Evolutionary conservation across 2,888 invertebrate species (phyloP).

Genomic region (Spodoptera picta): DNA sequence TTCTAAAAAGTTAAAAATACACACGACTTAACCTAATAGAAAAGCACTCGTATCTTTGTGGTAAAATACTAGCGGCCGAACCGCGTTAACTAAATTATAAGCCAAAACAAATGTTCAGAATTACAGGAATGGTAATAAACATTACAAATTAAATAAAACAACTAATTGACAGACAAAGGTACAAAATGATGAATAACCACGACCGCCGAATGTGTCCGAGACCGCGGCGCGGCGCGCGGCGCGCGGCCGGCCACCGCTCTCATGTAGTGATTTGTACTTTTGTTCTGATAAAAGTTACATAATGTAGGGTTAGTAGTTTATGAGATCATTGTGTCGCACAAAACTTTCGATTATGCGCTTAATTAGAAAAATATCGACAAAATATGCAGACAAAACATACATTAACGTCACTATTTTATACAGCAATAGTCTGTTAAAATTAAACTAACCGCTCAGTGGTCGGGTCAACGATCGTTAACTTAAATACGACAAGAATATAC

Average conservation of each 20-base stretch:
- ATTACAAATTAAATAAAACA: constrained; percentile 78
- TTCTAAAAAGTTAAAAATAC: constrained; percentile 89
- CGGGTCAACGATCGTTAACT: constrained; percentile 69
- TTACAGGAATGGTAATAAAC: constrained; percentile 81
- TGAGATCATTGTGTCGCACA: constrained; percentile 87
- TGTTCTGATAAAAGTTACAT: constrained; percentile 77
- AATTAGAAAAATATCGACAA: constrained; percentile 84
- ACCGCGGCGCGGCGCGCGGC: neutral
- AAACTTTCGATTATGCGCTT: constrained; percentile 79
- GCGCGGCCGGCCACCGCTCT: constrained; percentile 54
- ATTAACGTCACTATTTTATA: constrained; percentile 78
- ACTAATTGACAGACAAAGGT: constrained; percentile 85
- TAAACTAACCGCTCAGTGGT: constrained; percentile 72
- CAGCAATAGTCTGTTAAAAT: constrained; percentile 72
- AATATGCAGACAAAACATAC: constrained; percentile 84
- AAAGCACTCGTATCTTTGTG: constrained; percentile 84
- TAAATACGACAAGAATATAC: constrained; percentile 84
- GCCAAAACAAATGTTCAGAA: constrained; percentile 78
- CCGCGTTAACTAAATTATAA: constrained; percentile 65
- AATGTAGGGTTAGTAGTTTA: constrained; percentile 86
- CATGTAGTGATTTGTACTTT: constrained; percentile 84
- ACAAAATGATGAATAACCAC: constrained; percentile 83
- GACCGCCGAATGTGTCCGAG: constrained; percentile 67
- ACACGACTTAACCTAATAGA: constrained; percentile 88
- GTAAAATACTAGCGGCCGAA: constrained; percentile 66